Base-by-base conservation (phyloP, 2,797 vertebrate genomes). In the Anisognathus igniventris region DNA sequence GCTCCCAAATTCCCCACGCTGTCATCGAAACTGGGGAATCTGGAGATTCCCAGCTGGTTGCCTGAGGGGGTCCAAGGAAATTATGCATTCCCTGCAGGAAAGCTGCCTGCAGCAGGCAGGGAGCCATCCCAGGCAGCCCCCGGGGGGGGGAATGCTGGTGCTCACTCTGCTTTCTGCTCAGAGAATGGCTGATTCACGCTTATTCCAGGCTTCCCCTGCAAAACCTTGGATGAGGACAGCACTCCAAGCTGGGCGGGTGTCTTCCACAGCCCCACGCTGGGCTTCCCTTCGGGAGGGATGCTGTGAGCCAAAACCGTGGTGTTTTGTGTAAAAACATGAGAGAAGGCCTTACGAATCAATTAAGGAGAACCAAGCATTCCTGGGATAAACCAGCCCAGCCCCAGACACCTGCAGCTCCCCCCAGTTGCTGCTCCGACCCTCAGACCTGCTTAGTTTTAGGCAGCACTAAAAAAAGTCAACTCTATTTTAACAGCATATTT, bases 181-280 rank as follows among this genome's bases (percentile, higher is more conserved):
- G 57, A 77, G 88, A 95, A 96, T 31, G 88, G 79, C 88, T 94
- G 90, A 93, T 93, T 96, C 95, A 94, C 7, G 24, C 82, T 53
- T 21, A 44, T 79, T 33, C 88, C 83, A 95, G 82, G 86, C 95
- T 90, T 92, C 83, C 88, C 79, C 71, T 66, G 81, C 65, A 89
- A 73, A 96, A 78, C 85, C 94, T 88, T 70, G 72, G 91, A 89
- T 83, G 82, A 92, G 85, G 87, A 92, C 81, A 79, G 21, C 67
- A 25, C 94, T 89, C 51, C 31, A 28, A 94, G 89, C 84, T 56
- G 81, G 95, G 86, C 66, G n/a, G 71, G 87, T 91, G 85, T 87
- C 89, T 94, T 80, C 75, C 79, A 37, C 66, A 39, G 74, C 8
- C 4, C 35, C 91, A 79, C 4, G 51, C 93, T 81, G 93, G 88